Evolutionary conservation across 2,888 invertebrate species (phyloP).

Genomic region (Cephus sareptanus): DNA sequence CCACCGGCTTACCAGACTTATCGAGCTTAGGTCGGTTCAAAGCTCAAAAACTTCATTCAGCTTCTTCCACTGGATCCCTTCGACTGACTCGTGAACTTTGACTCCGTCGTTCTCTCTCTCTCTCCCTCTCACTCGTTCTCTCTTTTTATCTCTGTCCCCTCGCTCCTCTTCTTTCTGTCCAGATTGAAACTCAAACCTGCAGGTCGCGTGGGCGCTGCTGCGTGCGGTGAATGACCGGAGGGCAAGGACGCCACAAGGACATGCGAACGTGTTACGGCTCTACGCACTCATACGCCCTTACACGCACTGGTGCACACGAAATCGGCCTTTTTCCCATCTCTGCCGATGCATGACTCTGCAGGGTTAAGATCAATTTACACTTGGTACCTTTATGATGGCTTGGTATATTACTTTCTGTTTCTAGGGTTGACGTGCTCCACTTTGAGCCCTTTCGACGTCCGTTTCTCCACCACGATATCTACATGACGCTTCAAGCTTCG

Average conservation of each 20-base stretch:
- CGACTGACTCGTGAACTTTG: background rate
- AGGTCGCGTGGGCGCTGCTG: conserved; percentile 47
- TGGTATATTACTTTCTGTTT: background rate
- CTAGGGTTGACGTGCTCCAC: background rate
- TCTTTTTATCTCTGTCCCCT: background rate
- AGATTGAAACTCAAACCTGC: conserved; percentile 34
- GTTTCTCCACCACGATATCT: background rate
- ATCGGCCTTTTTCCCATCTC: background rate
- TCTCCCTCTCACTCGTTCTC: background rate
- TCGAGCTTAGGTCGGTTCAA: background rate
- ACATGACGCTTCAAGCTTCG: background rate
- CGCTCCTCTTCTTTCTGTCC: background rate
- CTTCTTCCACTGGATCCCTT: background rate
- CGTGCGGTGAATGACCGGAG: conserved; percentile 59
- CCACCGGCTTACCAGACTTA: background rate
- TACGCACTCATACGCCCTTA: conserved; percentile 15
- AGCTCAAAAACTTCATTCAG: background rate
- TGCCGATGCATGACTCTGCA: background rate
- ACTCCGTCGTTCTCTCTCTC: background rate
- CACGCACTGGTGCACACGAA: conserved; percentile 11
- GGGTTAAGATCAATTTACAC: background rate
- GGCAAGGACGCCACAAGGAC: conserved; percentile 65
- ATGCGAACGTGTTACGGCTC: conserved; percentile 29
- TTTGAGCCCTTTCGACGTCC: background rate
- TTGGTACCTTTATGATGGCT: background rate